Base-by-base conservation (phyloP, 2,797 vertebrate species). In the Staurois parvus region DNA sequence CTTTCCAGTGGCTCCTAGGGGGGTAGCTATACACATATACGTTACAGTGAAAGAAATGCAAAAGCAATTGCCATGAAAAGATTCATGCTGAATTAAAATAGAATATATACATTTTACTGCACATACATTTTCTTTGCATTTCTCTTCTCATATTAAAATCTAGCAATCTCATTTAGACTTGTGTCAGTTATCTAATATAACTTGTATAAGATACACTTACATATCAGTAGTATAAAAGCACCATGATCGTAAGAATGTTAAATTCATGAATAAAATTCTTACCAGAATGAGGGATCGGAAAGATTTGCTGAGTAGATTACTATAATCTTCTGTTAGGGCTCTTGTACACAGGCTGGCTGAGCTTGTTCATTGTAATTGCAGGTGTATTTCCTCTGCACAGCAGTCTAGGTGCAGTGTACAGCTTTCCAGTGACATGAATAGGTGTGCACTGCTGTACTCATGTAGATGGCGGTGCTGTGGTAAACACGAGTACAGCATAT, bases 81-180 rank as follows among this genome's bases (percentile, higher is more conserved):
- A 70, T 32, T 83, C 34, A 83, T 40, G 11, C 19, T 32, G 11
- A 45, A 74, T 74, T 82, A 19, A 82, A 83, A 75, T 30, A 67
- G 56, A 74, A 66, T 62, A 2, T 74, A 74, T 82, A 30, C 1
- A 74, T 66, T 74, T 30, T 62, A 32, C 37, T 82, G 70, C n/a
- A 19, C 67, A 66, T 28, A 21, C 21, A 32, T 82, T 72, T 37
- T 28, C 15, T 72, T 73, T 45, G 32, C 34, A 74, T n/a, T 4
- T 42, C 19, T 66, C 70, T 74, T 66, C 29, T 75, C 56, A 75
- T 45, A 83, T 64, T 81, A 40, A 52, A 72, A 81, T 81, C 48
- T 40, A 37, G 29, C 34, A 52, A 59, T 69, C 66, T 48, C 70
- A 37, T 28, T 67, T 59, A 24, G 3, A 12, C 67, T 56, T 21